Base-by-base conservation (phyloP, 92 coral and sea anemone genomes). In the Epizoanthus fatuus region DNA sequence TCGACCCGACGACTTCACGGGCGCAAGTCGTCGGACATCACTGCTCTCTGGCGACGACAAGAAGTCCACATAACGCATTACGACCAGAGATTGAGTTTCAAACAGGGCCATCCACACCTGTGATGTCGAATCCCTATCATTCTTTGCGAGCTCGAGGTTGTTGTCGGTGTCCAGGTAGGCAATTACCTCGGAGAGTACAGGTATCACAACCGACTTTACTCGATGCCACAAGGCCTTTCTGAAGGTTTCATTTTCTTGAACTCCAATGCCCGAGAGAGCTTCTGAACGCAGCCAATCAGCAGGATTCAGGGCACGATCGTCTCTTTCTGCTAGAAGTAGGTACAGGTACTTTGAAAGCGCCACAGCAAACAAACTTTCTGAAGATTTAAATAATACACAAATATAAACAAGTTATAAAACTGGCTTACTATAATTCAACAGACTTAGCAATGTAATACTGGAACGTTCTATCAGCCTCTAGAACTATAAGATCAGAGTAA, bases 191-290 rank as follows among this genome's bases (percentile, higher is more conserved):
- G 98, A 83, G 3, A 95, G 83, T 11, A 95, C 84, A 52, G 98
- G 96, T 16, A 92, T 90, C 56, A 95, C 90, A 4, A 94, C 89
- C 0, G 92, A 91, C 40, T 89, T 92, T 69, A 95, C 87, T 63
- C 92, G 87, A 54, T 92, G 95, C 98, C 96, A 95, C 7, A 95
- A 85, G 11, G 98, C 98, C 78, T 91, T 93, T 72, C 98, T 88
- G 82, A 90, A 95, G 10, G 98, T 95, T 17, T 96, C 98, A 51
- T 85, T 91, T 66, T 93, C 98, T 60, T 93, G 98, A 22, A 95
- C 90, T 51, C 92, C 95, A 2, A 88, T 84, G 37, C 90, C 91
- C 57, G 87, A 89, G 32, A 93, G 56, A 29, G 96, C 96, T 76
- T 95, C 96, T n/a, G 86, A 62, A 38, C 91, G 95, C 54, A 93